A percentile compares a stretch with the other conserved stretches of the same genome.
phyloP scores from a whole-genome alignment of 2,888 invertebrate species.

The Disparrhopalites patrizii region DNA sequence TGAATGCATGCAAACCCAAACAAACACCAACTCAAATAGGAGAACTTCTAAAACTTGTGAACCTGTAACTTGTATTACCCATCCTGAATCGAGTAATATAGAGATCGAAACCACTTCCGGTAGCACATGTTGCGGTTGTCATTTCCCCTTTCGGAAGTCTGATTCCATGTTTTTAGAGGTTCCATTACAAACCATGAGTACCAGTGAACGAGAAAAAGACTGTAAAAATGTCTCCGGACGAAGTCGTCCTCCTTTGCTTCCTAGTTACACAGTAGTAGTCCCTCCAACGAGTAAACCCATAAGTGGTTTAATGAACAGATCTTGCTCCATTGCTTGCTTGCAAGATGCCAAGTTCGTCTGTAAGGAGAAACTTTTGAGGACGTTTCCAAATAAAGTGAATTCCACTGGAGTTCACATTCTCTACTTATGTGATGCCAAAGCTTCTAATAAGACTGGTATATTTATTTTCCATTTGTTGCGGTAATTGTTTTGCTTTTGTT shows the following conservation, averaged over 20 bases:
- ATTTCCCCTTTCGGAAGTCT: slow-evolving; percentile 41
- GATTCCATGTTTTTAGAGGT: slow-evolving; percentile 43
- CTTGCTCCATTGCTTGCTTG: slow-evolving; percentile 44
- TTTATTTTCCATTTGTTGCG: neutral
- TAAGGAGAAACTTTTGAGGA: slow-evolving; percentile 41
- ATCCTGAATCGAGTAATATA: slow-evolving; percentile 8
- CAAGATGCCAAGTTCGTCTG: slow-evolving; percentile 44
- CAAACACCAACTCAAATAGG: slow-evolving; percentile 17
- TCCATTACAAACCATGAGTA: slow-evolving; percentile 2
- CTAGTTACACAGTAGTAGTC: slow-evolving; percentile 43
- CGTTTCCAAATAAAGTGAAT: slow-evolving; percentile 46
- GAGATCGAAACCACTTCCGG: slow-evolving; percentile 18
- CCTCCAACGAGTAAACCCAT: slow-evolving; percentile 30
- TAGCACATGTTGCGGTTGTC: slow-evolving; percentile 34
- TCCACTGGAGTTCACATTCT: slow-evolving; percentile 45
- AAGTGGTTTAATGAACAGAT: slow-evolving; percentile 31
- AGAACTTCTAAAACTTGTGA: slow-evolving; percentile 17
- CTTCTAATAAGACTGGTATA: slow-evolving; percentile 44
- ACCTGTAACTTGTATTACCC: slow-evolving; percentile 7
- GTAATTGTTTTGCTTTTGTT: too few species aligned
- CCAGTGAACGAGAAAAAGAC: slow-evolving; percentile 18
- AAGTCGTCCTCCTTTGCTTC: slow-evolving; percentile 40
- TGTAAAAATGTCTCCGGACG: slow-evolving; percentile 27
- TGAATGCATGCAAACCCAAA: slow-evolving; percentile 35
- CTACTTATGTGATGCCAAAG: slow-evolving; percentile 44